Evolutionary conservation across 2,888 invertebrate genomes (phyloP).

Genomic region (Arge pagana): DNA sequence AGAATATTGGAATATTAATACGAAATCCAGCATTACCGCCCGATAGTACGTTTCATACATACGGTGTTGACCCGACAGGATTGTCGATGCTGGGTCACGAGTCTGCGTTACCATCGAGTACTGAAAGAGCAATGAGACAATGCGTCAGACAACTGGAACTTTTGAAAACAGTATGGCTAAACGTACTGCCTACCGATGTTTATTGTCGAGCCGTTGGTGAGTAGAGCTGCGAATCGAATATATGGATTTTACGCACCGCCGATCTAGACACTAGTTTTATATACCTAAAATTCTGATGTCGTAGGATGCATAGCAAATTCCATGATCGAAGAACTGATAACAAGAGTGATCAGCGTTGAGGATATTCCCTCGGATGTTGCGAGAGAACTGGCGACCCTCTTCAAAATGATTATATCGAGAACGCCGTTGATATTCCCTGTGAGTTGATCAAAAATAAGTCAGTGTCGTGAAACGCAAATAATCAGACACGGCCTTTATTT

Average conservation of each 20-base stretch:
- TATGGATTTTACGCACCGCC: no score
- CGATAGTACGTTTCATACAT: no score
- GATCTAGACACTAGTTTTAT: not conserved
- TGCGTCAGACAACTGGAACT: conserved; percentile 83
- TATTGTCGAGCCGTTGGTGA: conserved; percentile 74
- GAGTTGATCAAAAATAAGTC: no score
- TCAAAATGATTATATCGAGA: conserved; percentile 72
- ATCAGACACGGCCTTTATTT: no score
- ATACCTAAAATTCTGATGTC: conserved; percentile 46
- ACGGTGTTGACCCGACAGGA: no score
- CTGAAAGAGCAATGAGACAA: conserved; percentile 78
- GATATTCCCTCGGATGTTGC: conserved; percentile 88
- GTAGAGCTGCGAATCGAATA: conserved; percentile 43
- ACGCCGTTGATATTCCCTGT: conserved; percentile 77
- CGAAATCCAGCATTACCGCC: no score
- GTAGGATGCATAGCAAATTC: conserved; percentile 69
- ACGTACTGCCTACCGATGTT: conserved; percentile 76
- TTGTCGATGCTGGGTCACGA: conserved; percentile 57
- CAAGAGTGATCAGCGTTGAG: conserved; percentile 72
- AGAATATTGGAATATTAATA: no score
- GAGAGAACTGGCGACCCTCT: conserved; percentile 76
- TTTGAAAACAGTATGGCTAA: conserved; percentile 85
- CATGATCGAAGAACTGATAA: conserved; percentile 70
- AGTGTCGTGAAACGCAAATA: no score
- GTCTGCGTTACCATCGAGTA: conserved; percentile 65